Evolutionary conservation across 2,797 vertebrate species (phyloP).

Genomic region (Podarcis lilfordi): DNA sequence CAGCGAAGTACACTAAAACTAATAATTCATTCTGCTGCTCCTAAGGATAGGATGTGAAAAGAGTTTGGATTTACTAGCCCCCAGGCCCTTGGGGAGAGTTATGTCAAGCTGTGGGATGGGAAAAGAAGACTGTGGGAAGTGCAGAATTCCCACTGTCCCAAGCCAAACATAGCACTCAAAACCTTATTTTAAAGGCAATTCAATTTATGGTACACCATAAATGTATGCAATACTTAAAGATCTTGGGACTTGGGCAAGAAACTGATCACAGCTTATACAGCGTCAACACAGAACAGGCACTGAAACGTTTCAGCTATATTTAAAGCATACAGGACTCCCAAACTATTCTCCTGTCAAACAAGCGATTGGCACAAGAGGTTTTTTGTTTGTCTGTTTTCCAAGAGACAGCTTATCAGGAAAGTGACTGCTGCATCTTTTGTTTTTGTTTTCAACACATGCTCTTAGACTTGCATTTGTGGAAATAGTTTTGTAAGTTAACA

Average conservation of each 20-base stretch:
- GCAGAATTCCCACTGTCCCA: constrained; percentile 62
- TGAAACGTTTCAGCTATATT: not conserved
- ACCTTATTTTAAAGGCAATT: constrained; percentile 52
- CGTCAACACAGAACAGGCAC: not conserved
- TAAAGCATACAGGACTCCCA: not conserved
- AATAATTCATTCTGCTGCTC: constrained; percentile 14
- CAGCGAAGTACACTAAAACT: not conserved
- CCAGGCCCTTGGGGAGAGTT: constrained; percentile 56
- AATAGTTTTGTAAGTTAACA: not conserved
- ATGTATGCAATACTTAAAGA: constrained; percentile 29
- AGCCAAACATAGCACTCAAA: constrained; percentile 65
- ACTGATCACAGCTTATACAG: not conserved
- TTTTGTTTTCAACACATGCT: not conserved
- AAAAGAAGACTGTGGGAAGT: constrained; percentile 73
- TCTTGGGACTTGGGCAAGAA: not conserved
- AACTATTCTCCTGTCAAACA: not conserved
- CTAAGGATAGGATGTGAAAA: constrained; percentile 41
- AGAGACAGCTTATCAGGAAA: not conserved
- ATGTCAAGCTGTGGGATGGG: constrained; percentile 24
- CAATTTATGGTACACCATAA: constrained; percentile 28
- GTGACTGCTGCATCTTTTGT: not conserved
- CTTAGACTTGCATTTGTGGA: not conserved
- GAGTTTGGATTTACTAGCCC: not conserved
- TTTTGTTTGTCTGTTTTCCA: not conserved
- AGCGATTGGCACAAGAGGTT: not conserved